phyloP scores from a whole-genome alignment of 2,113 vertebrate species.

The Aegypius monachus region DNA sequence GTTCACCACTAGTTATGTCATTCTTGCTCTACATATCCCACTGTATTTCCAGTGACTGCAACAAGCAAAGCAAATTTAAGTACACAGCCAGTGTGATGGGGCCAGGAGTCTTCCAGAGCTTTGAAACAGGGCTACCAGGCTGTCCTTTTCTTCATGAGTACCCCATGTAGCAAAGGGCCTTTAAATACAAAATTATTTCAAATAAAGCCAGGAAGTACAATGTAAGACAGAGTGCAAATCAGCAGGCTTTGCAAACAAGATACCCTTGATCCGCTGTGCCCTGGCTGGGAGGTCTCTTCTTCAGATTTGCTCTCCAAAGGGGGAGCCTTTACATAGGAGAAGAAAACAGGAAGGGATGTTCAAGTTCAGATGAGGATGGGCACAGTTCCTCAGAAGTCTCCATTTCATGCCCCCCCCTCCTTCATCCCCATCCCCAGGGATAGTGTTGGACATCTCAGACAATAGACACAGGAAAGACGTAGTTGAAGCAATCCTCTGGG shows the following conservation, averaged over 20 bases:
- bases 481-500: neutral
- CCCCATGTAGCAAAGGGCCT: neutral
- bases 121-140: neutral
- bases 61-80: neutral
- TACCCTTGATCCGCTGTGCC: neutral
- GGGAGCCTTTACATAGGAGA: neutral
- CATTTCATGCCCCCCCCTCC: neutral
- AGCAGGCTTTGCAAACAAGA: neutral
- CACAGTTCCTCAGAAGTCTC: neutral
- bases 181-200: neutral
- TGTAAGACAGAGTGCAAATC: neutral
- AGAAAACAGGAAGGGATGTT: neutral
- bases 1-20: neutral
- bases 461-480: neutral
- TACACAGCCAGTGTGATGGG: neutral
- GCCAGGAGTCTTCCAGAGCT: neutral
- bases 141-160: neutral
- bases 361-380: neutral
- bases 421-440: rapidly evolving
- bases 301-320: neutral
- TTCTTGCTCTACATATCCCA: neutral
- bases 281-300: neutral
- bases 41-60: neutral
- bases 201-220: neutral
- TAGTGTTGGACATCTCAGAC: neutral